Evolutionary conservation across 2,888 invertebrate species (phyloP).

Genomic region (Ferdinandea cuprea): DNA sequence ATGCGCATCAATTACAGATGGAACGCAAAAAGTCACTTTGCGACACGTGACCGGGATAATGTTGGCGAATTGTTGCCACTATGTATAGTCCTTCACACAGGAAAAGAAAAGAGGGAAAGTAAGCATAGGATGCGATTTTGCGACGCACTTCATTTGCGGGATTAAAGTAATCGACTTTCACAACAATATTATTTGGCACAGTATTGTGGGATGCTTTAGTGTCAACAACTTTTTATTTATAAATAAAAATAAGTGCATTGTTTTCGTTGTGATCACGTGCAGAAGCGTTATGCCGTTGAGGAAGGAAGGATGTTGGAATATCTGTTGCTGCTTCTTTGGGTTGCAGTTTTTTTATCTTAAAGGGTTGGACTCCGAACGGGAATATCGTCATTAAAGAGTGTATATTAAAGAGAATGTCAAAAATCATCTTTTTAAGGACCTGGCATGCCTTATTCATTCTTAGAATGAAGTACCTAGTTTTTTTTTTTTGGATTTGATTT

Average conservation of each 20-base stretch:
- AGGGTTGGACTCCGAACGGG: background rate
- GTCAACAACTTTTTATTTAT: slow-evolving; percentile 6
- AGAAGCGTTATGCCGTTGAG: background rate
- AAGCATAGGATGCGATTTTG: slow-evolving; percentile 35
- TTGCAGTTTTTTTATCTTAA: background rate
- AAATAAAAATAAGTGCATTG: slow-evolving; percentile 6
- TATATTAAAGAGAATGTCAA: too few species aligned
- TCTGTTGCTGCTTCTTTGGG: background rate
- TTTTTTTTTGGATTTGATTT: too few species aligned
- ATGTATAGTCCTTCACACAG: slow-evolving; percentile 9
- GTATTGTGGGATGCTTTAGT: slow-evolving; percentile 7
- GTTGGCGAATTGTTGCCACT: slow-evolving; percentile 64
- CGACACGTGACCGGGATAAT: slow-evolving; percentile 66
- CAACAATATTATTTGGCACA: background rate
- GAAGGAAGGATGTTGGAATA: slow-evolving; percentile 1
- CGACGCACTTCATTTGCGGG: slow-evolving; percentile 36
- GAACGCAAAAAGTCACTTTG: slow-evolving; percentile 67
- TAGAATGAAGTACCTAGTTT: too few species aligned
- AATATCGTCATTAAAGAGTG: too few species aligned
- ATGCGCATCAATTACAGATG: slow-evolving; percentile 57
- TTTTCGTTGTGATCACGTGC: slow-evolving; percentile 53
- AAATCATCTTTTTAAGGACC: too few species aligned
- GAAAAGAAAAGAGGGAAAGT: background rate
- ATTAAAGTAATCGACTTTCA: slow-evolving; percentile 22
- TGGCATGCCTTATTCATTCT: too few species aligned